A percentile compares a stretch with the other conserved stretches of the same genome.
These are phyloP conservation scores for Cactoblastis cactorum DNA, from an alignment of 2,888 invertebrate genomes.

Conservation along the genomic window DNA sequence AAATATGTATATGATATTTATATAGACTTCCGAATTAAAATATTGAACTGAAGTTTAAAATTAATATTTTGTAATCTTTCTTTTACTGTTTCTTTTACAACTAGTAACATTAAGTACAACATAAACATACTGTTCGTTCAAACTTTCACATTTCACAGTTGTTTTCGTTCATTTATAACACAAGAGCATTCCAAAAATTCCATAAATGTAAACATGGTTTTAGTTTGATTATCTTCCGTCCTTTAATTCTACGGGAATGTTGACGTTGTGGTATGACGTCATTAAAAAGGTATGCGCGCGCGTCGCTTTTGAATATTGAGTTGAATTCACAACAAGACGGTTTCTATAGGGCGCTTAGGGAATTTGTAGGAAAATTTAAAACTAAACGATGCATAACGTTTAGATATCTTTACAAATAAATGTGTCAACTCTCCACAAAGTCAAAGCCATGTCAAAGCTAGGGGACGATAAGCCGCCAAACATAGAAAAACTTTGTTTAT, in stretches of 20 bases:
- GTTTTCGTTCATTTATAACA: neutral
- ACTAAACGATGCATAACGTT: neutral
- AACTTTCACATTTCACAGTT: neutral
- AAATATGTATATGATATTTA: no score
- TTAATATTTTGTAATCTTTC: no score
- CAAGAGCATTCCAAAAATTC: neutral
- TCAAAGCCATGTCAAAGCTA: no score
- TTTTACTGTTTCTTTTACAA: no score
- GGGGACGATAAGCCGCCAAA: no score
- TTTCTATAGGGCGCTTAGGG: neutral
- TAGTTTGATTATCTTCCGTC: neutral
- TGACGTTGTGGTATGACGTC: neutral
- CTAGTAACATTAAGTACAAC: no score
- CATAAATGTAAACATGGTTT: neutral
- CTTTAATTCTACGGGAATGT: neutral
- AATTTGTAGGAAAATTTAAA: neutral
- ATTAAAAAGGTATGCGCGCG: neutral
- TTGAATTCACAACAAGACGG: neutral
- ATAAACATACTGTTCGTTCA: neutral
- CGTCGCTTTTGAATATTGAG: neutral
- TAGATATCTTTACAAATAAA: no score
- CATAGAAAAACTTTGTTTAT: no score
- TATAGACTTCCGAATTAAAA: no score
- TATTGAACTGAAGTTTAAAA: no score
- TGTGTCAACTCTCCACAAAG: no score